These are phyloP conservation scores for Spinibarbus caldwelli DNA, from an alignment of 2,797 vertebrate genomes.

Conservation along the genomic window DNA sequence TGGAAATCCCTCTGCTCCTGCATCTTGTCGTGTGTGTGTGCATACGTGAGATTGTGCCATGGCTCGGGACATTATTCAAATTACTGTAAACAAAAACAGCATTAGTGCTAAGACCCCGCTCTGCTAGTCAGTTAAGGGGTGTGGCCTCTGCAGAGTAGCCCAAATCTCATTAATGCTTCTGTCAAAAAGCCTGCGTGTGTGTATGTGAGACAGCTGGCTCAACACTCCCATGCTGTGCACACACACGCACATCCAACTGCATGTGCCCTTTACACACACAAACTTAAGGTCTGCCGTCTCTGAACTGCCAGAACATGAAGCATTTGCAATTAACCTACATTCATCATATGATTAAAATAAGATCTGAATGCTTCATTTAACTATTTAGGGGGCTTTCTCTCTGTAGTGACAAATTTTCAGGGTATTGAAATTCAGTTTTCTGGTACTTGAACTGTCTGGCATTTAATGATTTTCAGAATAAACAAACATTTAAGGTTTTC, in stretches of 20 bases:
- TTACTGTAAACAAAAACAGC: conserved; percentile 52
- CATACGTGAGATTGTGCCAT: not conserved
- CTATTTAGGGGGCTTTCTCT: not conserved
- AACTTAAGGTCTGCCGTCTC: conserved; percentile 42
- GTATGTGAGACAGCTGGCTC: conserved; percentile 55
- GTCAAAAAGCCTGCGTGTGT: conserved; percentile 17
- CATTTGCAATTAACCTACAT: conserved; percentile 45
- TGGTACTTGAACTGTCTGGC: not conserved
- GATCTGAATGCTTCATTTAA: conserved; percentile 17
- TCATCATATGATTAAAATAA: conserved; percentile 7
- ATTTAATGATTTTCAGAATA: not conserved
- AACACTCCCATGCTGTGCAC: conserved; percentile 54
- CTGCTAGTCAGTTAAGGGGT: conserved; percentile 44
- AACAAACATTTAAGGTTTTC: not conserved
- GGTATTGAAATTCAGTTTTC: not conserved
- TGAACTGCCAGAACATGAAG: conserved; percentile 5
- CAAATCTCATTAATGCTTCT: conserved; percentile 59
- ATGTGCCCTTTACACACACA: conserved; percentile 40
- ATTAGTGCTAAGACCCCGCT: conserved; percentile 42
- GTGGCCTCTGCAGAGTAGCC: conserved; percentile 51
- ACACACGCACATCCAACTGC: conserved; percentile 44
- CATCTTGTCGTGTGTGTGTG: not conserved
- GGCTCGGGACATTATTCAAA: conserved; percentile 32
- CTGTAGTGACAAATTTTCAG: not conserved
- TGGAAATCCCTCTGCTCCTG: conserved; percentile 28